These are phyloP conservation scores for Pemphigus obesinymphae DNA, from an alignment of 1,140 invertebrate genomes.

Conservation along the genomic window DNA sequence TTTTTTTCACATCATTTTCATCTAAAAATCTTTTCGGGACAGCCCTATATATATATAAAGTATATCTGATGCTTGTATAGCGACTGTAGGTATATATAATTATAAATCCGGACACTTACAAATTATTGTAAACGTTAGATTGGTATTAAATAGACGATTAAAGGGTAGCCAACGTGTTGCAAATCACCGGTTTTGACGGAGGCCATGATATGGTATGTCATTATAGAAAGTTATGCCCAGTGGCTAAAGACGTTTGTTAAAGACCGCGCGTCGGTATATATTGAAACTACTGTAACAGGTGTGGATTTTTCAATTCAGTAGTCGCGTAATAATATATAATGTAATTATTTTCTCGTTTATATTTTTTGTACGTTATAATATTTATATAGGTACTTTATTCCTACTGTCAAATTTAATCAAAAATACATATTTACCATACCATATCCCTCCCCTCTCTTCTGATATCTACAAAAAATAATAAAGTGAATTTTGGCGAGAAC, in stretches of 20 bases:
- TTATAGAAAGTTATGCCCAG: not conserved
- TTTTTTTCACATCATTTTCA: too few relatives aligned
- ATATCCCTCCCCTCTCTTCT: too few relatives aligned
- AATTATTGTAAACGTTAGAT: not conserved
- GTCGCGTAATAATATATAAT: not conserved
- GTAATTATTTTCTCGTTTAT: constrained; percentile 13
- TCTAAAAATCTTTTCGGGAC: too few relatives aligned
- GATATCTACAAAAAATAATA: too few relatives aligned
- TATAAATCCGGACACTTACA: not conserved
- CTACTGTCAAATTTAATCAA: not conserved
- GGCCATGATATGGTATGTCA: not conserved
- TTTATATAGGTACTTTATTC: not conserved
- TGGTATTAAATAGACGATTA: constrained; percentile 9
- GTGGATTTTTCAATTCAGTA: not conserved
- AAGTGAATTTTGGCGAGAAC: too few relatives aligned
- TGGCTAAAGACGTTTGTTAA: constrained; percentile 6
- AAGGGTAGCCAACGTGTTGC: not conserved
- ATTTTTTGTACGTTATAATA: not conserved
- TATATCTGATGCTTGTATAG: too few relatives aligned
- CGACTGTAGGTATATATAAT: not conserved
- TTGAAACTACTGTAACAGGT: not conserved
- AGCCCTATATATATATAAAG: too few relatives aligned
- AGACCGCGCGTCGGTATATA: not conserved
- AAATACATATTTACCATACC: not conserved
- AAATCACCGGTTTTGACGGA: not conserved